Evolutionary conservation across 2,113 vertebrate species (phyloP), one percentile per base, ranked within the genome.

Genomic region (Plectropomus leopardus): DNA sequence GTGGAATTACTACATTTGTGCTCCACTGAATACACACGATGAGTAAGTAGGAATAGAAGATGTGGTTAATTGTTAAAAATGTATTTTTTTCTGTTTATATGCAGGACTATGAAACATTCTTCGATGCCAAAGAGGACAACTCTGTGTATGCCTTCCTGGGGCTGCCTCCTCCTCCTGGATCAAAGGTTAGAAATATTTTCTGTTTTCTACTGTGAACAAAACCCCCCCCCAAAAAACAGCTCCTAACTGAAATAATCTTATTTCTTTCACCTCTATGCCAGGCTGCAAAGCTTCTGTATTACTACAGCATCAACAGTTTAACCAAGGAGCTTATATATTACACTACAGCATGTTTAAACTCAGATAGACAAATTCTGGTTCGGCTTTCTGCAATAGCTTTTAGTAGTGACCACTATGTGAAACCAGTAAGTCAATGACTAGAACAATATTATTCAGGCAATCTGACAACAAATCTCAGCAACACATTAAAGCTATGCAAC

Each of bases 61-160:
- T 30, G 7, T 1, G 3, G 2, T 48, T 11, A 40, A 13, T 10
- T 19, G 4, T 54, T 32, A 21, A 28, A 48, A 4, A 28, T n/a
- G 17, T n/a, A 1, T 30, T 17, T 69, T 53, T 1, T 73, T 26
- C 53, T 42, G 15, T 69, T 68, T 80, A 64, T 10, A 3, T 92
- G 32, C 88, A 99, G 98, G 98, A 99, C 93, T 99, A 99, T 42
- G 98, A 99, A 28, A 99, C 97, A 3, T 99, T 99, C 93, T 99
- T 99, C 80, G 95, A 96, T 80, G 98, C 98, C 54, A 99, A 99
- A 92, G 98, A 99, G 94, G 97, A 97, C 88, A 99, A 99, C 90
- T 84, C 95, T 42, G 97, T 99, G 79, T 98, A 95, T 90, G 92
- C 97, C 11, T 99, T 99, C 90, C 92, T 99, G 76, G 98, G 98